These are phyloP conservation scores for Boulengerochromis microlepis DNA, from an alignment of 2,113 vertebrate genomes.

Conservation along the genomic window DNA sequence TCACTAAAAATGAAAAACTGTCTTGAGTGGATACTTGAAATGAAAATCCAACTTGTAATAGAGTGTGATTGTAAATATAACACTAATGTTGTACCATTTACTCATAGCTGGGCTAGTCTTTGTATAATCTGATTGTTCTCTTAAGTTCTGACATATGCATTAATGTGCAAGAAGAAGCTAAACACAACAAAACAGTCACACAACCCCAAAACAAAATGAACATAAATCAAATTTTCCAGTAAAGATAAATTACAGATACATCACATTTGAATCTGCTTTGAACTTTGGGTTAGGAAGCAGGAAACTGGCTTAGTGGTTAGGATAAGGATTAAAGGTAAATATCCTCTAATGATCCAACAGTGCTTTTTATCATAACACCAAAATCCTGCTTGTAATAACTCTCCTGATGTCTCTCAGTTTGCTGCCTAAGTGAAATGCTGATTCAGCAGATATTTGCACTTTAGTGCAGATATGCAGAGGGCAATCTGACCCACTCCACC, in stretches of 20 bases:
- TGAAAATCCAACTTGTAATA: too few relatives aligned
- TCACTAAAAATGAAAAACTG: neutral
- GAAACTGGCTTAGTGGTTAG: neutral
- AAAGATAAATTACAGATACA: neutral
- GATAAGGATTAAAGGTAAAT: neutral
- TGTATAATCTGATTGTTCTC: too few relatives aligned
- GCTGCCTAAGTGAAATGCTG: neutral
- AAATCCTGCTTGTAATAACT: neutral
- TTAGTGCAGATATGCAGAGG: constrained; percentile 1
- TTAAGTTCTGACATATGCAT: too few relatives aligned
- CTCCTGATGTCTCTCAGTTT: neutral
- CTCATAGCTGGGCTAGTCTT: too few relatives aligned
- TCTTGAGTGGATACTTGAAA: too few relatives aligned
- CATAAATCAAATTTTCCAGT: neutral
- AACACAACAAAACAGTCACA: neutral
- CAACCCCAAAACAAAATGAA: neutral
- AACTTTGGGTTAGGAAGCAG: neutral
- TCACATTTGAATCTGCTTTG: neutral
- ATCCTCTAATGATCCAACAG: neutral
- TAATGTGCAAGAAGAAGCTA: neutral
- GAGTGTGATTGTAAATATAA: too few relatives aligned
- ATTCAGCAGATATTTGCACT: constrained; percentile 16
- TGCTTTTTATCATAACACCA: neutral
- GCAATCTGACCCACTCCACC: constrained; percentile 21
- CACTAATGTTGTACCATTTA: too few relatives aligned